Conservation (phyloP, 2,113 vertebrate genomes). For the Andinoacara biseriatus region DNA sequence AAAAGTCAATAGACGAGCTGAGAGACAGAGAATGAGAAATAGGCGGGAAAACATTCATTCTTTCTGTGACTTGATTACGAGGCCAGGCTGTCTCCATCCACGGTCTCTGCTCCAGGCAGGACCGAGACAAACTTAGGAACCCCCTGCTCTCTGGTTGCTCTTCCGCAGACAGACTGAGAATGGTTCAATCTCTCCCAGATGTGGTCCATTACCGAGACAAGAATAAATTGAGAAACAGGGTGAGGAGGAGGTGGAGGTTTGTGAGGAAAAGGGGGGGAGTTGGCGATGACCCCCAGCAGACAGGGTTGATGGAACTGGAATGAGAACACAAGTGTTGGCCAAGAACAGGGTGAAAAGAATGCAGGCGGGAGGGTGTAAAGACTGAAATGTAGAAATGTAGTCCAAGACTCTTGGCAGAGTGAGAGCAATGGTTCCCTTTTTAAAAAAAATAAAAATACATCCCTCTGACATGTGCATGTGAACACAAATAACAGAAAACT, state of each 20-base stretch:
- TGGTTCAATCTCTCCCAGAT: slow-evolving; percentile 76
- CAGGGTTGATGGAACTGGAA: slow-evolving; percentile 73
- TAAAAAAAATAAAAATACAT: background rate
- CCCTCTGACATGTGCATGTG: slow-evolving; percentile 8
- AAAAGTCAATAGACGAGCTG: slow-evolving; percentile 10
- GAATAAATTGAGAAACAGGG: slow-evolving; percentile 56
- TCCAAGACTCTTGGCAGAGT: slow-evolving; percentile 34
- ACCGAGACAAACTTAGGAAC: slow-evolving; percentile 16
- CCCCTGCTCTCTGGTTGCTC: slow-evolving; percentile 1
- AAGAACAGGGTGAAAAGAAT: slow-evolving; percentile 51
- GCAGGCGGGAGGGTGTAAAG: background rate
- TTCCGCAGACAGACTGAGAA: slow-evolving; percentile 35
- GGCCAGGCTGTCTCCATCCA: background rate
- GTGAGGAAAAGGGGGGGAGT: background rate
- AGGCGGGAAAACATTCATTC: slow-evolving; percentile 31
- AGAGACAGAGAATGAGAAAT: slow-evolving; percentile 49
- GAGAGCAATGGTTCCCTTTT: background rate
- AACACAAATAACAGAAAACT: slow-evolving; percentile 13
- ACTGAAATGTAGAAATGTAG: background rate
- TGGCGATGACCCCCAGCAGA: slow-evolving; percentile 79
- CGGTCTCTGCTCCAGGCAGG: background rate
- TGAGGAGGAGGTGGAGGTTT: slow-evolving; percentile 20
- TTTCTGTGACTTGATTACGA: slow-evolving; percentile 12
- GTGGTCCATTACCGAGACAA: slow-evolving; percentile 66
- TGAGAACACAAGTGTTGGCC: slow-evolving; percentile 59